Base-by-base conservation (phyloP, 2,113 vertebrate genomes). In the Halcyon malimbica region DNA sequence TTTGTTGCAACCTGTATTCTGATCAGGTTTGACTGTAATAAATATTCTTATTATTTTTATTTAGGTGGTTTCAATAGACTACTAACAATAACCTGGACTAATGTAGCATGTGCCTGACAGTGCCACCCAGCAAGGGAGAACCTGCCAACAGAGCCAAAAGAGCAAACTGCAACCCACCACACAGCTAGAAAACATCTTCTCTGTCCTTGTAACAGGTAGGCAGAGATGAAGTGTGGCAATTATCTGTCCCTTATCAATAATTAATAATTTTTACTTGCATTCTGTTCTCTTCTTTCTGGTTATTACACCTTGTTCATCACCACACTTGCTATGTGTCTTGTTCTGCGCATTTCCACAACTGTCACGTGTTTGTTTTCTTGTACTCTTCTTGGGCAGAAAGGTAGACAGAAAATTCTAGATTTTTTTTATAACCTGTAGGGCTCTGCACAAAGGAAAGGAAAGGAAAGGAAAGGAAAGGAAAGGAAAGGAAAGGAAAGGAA, bases 201-300 rank as follows among this genome's bases (percentile, higher is more conserved):
- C 83, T 94, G 41, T 69, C 89, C 95, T 84, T 79, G 51, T 6
- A 94, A 60, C 33, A 87, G 80, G 83, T 94, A 94, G 92, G 74
- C 37, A 93, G 80, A 79, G 87, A 92, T 20, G 65, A 95, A 91
- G 74, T 82, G 70, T 69, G 48, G 57, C 92, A 94, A 94, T 94
- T 96, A 89, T 53, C 54, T 94, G 53, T 91, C 67, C 85, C 84
- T 91, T 94, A 83, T 67, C 85, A 96, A 94, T 96, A 93, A 95
- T 96, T 91, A 93, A 94, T 91, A 84, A 50, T 91, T 95, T 94
- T 83, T 88, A 64, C 83, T 81, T 92, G 57, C 14, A 73, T 85
- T 95, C 60, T 83, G 20, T 79, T 79, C 53, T 64, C 39, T 92
- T 86, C 65, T 91, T 94, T 77, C 41, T 62, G 64, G 77, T 94